Evolutionary conservation across 2,888 invertebrate genomes (phyloP).

Genomic region (Ormyrus thymus): DNA sequence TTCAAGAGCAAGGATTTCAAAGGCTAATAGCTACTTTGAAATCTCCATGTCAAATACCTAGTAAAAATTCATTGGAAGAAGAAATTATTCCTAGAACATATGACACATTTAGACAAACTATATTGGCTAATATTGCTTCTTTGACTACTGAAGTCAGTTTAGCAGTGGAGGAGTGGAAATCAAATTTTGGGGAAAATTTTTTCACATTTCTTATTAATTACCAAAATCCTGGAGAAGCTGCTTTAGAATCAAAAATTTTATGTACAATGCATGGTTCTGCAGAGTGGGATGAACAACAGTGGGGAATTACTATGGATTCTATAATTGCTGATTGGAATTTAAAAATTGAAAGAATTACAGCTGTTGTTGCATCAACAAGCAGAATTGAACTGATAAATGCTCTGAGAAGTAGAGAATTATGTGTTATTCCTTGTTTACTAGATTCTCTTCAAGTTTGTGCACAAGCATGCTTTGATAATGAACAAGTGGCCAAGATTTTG

Average conservation of each 20-base stretch:
- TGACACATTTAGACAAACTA: slow-evolving; percentile 72
- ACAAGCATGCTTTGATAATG: slow-evolving; percentile 72
- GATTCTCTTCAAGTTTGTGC: slow-evolving; percentile 74
- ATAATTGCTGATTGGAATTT: slow-evolving; percentile 74
- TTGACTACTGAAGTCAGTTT: slow-evolving; percentile 71
- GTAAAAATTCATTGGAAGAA: slow-evolving; percentile 74
- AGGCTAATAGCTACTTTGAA: slow-evolving; percentile 74
- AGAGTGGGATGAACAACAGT: slow-evolving; percentile 72
- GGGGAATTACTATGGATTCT: slow-evolving; percentile 71
- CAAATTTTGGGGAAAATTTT: slow-evolving; percentile 71
- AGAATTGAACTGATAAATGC: slow-evolving; percentile 69
- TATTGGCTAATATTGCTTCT: slow-evolving; percentile 66
- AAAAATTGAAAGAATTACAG: slow-evolving; percentile 72
- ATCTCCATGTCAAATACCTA: slow-evolving; percentile 76
- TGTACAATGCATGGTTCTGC: slow-evolving; percentile 73
- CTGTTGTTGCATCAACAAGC: slow-evolving; percentile 72
- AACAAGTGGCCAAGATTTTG: slow-evolving; percentile 70
- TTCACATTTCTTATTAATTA: slow-evolving; percentile 75
- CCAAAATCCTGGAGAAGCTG: slow-evolving; percentile 71
- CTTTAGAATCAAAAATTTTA: slow-evolving; percentile 73
- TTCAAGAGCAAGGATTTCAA: slow-evolving; percentile 75
- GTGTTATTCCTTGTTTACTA: slow-evolving; percentile 75
- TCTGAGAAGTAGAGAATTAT: slow-evolving; percentile 68
- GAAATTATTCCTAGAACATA: slow-evolving; percentile 76
- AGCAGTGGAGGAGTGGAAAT: slow-evolving; percentile 75